Conservation (phyloP, 2,888 invertebrate genomes). For the Orthosia cruda region DNA sequence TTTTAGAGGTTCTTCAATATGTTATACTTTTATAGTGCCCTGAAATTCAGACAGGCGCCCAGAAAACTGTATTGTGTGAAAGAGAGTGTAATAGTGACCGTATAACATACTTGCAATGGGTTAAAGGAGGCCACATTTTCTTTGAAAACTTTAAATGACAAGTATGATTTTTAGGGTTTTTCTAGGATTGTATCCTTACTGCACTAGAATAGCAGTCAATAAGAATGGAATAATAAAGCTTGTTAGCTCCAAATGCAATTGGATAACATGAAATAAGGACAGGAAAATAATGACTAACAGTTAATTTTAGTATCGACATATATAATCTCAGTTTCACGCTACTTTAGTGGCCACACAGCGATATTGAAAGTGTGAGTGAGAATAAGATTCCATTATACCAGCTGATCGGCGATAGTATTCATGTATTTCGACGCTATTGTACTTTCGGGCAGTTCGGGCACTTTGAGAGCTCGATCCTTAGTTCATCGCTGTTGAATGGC, state of each 20-base stretch:
- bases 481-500: conserved; percentile 74
- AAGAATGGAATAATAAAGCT: too few relatives aligned
- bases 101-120: not conserved
- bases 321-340: conserved; percentile 4
- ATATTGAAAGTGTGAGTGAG: conserved; percentile 76
- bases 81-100: not conserved
- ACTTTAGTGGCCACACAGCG: conserved; percentile 60
- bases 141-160: not conserved
- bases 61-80: too few relatives aligned
- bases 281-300: too few relatives aligned
- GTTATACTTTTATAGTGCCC: too few relatives aligned
- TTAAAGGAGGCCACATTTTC: not conserved
- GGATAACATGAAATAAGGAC: too few relatives aligned
- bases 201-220: not conserved
- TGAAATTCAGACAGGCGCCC: too few relatives aligned
- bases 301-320: not conserved
- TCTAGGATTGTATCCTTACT: not conserved
- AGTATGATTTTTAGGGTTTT: not conserved
- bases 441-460: conserved; percentile 72
- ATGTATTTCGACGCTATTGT: conserved; percentile 83
- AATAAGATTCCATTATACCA: conserved; percentile 66
- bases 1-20: too few relatives aligned
- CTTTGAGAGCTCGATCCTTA: conserved; percentile 76
- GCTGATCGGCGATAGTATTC: conserved; percentile 84
- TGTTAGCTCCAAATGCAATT: too few relatives aligned